Percentiles rank a stretch among this genome's conserved stretches.
Evolutionary conservation across 2,797 vertebrate genomes (phyloP).

Genomic region (Lophotriccus pileatus): DNA sequence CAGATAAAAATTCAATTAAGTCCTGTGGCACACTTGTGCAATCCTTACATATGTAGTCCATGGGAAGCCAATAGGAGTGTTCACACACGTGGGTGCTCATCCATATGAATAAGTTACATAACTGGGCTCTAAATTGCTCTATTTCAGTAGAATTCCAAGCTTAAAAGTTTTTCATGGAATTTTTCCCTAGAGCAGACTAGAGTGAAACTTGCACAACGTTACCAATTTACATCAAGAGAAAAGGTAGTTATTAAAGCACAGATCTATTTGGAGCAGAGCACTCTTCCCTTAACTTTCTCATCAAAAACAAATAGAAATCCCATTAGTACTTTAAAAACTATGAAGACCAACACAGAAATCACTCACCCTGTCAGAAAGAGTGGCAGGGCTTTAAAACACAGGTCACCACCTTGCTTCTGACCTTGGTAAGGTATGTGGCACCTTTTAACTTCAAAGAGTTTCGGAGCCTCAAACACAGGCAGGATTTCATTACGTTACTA

Average conservation of each 20-base stretch:
- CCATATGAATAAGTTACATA: background rate
- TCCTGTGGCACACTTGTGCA: conserved; percentile 26
- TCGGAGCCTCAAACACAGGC: background rate
- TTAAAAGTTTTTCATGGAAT: background rate
- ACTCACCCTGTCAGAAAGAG: background rate
- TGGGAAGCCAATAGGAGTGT: background rate
- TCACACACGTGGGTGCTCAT: background rate
- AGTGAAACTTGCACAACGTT: background rate
- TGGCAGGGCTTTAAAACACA: background rate
- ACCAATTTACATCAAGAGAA: background rate
- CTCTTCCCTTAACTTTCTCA: background rate
- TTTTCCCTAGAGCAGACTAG: background rate
- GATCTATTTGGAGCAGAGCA: background rate
- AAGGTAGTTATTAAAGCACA: background rate
- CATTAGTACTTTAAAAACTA: background rate
- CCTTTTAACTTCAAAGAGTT: conserved; percentile 11
- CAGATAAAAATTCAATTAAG: conserved; percentile 57
- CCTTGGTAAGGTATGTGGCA: background rate
- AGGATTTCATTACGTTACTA: background rate
- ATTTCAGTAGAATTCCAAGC: background rate
- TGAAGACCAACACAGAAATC: background rate
- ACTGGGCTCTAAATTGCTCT: background rate
- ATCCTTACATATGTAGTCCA: background rate
- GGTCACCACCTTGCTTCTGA: background rate
- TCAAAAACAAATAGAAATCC: background rate